Evolutionary conservation across 2,888 invertebrate genomes (phyloP).

Genomic region (Dicycla oo): DNA sequence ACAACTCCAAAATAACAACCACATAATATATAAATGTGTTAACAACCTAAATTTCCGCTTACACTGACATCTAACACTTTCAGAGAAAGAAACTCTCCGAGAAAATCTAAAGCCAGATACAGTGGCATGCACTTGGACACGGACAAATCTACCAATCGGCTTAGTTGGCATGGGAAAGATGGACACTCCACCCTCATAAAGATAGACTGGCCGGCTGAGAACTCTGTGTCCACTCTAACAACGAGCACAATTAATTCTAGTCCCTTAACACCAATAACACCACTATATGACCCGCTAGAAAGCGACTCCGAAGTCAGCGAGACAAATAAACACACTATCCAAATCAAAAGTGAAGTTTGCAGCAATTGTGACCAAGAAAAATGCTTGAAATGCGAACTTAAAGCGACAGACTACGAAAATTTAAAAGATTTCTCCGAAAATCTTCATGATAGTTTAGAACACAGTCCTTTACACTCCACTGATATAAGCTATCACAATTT

Average conservation of each 20-base stretch:
- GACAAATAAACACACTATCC: constrained; percentile 82
- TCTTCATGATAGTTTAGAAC: constrained; percentile 78
- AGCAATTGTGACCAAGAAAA: constrained; percentile 80
- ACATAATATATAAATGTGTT: constrained; percentile 38
- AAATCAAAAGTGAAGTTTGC: constrained; percentile 78
- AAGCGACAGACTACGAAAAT: constrained; percentile 82
- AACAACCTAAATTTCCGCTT: constrained; percentile 65
- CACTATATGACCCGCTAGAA: constrained; percentile 84
- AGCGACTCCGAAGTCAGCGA: constrained; percentile 86
- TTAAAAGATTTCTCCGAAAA: constrained; percentile 70
- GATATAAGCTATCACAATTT: constrained; percentile 89
- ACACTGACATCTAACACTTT: constrained; percentile 71
- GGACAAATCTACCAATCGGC: constrained; percentile 71
- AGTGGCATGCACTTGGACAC: constrained; percentile 80
- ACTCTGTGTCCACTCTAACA: constrained; percentile 78
- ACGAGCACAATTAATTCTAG: constrained; percentile 81
- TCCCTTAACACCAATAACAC: constrained; percentile 81
- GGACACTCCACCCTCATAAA: constrained; percentile 86
- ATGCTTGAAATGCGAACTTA: constrained; percentile 85
- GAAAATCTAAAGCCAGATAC: constrained; percentile 83
- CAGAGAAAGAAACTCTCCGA: constrained; percentile 87
- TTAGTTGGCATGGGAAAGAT: constrained; percentile 88
- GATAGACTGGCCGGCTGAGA: constrained; percentile 86
- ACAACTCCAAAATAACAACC: constrained; percentile 22
- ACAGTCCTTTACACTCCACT: constrained; percentile 80